Evolutionary conservation across 1,140 invertebrate species (phyloP), one percentile per base, ranked within the genome.

Genomic region (Belonocnema kinseyi): DNA sequence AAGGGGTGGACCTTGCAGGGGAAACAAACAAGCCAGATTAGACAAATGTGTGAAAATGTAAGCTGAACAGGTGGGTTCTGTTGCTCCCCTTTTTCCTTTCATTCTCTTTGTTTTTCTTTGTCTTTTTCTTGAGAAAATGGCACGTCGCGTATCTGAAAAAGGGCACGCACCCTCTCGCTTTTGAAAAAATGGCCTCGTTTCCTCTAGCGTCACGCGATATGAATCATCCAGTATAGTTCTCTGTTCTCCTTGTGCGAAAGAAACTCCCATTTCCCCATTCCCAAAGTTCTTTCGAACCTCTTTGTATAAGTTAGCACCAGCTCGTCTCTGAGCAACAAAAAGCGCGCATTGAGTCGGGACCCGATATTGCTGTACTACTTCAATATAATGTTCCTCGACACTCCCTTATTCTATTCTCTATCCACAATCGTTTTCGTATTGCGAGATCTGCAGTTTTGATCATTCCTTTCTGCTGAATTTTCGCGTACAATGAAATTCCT

Each of bases 241-340:
- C 26, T 66, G 61, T 66, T 66, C 61, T 66, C 61, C 33, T 66
- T 46, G 26, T 21, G 16, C 26, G 14, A 66, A 14, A 66, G 40
- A 66, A 66, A 66, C 26, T 66, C 61, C 61, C 61, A 66, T 21
- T 66, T 66, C 33, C 61, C 14, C 61, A 10, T 66, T 66, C 26
- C 33, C 33, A 40, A 66, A 46, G 46, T 75, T 56, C 74, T 75
- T 61, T 17, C 19, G n/a, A 75, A 75, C 21, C 40, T 46, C 50
- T 61, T 61, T 53, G 72, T 56, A 73, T 73, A 77, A 77, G 76
- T 77, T 77, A 77, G 52, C 51, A 58, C 50, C 74, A 72, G 58
- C 75, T 77, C 75, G 50, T 72, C 33, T 54, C 21, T 26, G 50
- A 58, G 56, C 50, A 77, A 72, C 72, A 73, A 73, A 52, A 73